Percentiles rank a stretch among this genome's conserved stretches.
Evolutionary conservation across 2,113 vertebrate genomes (phyloP).

Genomic region (Pangasianodon hypophthalmus): DNA sequence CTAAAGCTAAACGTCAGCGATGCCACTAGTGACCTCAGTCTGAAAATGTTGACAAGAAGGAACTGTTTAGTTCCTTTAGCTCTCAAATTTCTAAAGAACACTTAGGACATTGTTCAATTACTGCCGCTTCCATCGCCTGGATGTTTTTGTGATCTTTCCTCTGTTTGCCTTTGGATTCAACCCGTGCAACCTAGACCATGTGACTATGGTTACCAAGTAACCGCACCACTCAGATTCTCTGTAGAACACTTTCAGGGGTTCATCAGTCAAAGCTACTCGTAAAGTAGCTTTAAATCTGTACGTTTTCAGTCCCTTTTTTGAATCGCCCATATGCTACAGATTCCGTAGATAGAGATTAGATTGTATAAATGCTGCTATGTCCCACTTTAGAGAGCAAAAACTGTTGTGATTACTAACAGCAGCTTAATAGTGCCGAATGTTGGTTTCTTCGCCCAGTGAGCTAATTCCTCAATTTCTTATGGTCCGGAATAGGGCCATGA

Average conservation of each 20-base stretch:
- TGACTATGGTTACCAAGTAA: not conserved
- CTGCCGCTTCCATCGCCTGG: not conserved
- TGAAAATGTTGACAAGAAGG: not conserved
- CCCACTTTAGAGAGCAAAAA: not conserved
- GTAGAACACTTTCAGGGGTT: not conserved
- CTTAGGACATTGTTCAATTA: not conserved
- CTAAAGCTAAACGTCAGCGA: not conserved
- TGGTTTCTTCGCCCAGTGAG: not conserved
- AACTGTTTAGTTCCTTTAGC: not conserved
- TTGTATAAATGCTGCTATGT: not conserved
- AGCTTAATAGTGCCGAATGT: not conserved
- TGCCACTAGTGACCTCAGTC: not conserved
- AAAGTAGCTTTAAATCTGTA: not conserved
- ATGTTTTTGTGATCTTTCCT: conserved; percentile 13
- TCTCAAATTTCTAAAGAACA: not conserved
- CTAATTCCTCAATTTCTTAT: not conserved
- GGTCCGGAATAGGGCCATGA: not conserved
- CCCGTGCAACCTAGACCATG: not conserved
- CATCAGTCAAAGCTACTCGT: not conserved
- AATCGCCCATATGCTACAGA: not conserved
- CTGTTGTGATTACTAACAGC: not conserved
- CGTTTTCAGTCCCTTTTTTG: not conserved
- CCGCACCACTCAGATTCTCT: not conserved
- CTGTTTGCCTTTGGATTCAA: conserved; percentile 2
- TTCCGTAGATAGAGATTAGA: not conserved